Evolutionary conservation across 2,797 vertebrate genomes (phyloP).

Genomic region (Enteromius anoplus): DNA sequence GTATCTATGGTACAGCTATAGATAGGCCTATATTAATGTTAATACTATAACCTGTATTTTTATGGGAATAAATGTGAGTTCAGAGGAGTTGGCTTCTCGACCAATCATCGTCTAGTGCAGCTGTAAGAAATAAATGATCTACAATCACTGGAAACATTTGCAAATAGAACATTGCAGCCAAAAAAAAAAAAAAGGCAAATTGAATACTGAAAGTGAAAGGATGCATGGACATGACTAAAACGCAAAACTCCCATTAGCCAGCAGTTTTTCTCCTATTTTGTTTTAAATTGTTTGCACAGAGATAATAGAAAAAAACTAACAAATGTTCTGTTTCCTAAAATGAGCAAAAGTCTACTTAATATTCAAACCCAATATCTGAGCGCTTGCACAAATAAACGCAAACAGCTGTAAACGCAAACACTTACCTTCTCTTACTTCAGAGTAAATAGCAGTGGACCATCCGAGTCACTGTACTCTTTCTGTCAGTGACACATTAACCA

Average conservation of each 20-base stretch:
- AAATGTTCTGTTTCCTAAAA: not conserved
- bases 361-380: constrained; percentile 5
- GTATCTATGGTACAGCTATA: too few relatives aligned
- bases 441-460: not conserved
- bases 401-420: not conserved
- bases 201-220: not conserved
- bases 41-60: too few relatives aligned
- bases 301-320: not conserved
- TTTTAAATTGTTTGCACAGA: not conserved
- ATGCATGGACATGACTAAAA: not conserved
- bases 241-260: not conserved
- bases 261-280: not conserved
- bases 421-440: not conserved
- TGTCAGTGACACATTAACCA: constrained; percentile 19
- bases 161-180: not conserved
- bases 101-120: not conserved
- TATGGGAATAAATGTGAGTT: not conserved
- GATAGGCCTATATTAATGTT: too few relatives aligned
- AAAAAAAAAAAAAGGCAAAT: not conserved
- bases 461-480: not conserved
- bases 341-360: not conserved
- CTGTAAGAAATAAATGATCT: not conserved
- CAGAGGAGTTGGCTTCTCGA: not conserved
- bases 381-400: not conserved
- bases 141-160: not conserved